Base-by-base conservation (phyloP, 2,113 vertebrate genomes). In the Riparia riparia region DNA sequence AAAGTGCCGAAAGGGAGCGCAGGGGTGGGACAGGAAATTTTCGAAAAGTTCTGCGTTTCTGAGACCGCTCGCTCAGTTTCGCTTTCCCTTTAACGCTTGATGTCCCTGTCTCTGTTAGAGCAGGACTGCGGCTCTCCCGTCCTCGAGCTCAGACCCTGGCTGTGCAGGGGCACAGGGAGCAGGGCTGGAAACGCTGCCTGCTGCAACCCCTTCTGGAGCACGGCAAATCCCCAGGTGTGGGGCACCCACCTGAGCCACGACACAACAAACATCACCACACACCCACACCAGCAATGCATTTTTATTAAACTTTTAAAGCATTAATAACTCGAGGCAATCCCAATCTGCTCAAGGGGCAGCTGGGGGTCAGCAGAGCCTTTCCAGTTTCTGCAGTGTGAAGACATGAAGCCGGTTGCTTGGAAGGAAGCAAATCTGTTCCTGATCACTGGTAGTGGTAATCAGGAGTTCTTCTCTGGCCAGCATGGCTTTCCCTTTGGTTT, bases 361-460 rank as follows among this genome's bases (percentile, higher is more conserved):
- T 19, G 37, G 2, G 12, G 17, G 11, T 13, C 9, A 7, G 22
- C 1, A 5, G 10, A 3, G 16, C 25, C 21, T 71, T 47, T 53
- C 12, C 17, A 7, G 13, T 0, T 2, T 4, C 14, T 3, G 31
- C 12, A 17, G 7, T 25, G 7, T 7, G 21, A n/a, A 13, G 42
- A 7, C 7, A 47, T 1, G 6, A 25, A 25, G 25, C 24, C 7
- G 0, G 7, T 16, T 45, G 39, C 47, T 44, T 14, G 22, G 10
- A 34, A 34, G 45, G 45, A 19, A 49, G 10, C 37, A 42, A 32
- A 22, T 12, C 21, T 41, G 20, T 4, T 32, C 32, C 3, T 26
- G 11, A 44, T 26, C 16, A 11, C 17, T 68, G 47, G 47, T 22
- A 47, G 47, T 47, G 47, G 20, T 22, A 12, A 22, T 11, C 11